Conservation (phyloP, 2,888 invertebrate species). For the Megamerina dolium region DNA sequence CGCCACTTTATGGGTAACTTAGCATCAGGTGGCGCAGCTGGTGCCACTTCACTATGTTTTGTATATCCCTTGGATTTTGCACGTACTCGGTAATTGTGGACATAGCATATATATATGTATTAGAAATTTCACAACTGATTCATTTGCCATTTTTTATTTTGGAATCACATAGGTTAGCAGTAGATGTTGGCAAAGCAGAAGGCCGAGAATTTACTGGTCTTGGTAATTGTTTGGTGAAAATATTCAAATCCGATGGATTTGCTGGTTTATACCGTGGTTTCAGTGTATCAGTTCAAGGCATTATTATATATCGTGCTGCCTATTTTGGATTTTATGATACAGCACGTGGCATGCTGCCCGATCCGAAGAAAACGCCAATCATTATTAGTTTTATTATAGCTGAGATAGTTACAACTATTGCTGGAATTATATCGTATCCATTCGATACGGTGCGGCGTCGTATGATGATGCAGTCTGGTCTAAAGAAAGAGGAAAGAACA, state of each 20-base stretch:
- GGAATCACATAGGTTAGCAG: conserved; percentile 47
- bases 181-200: conserved; percentile 76
- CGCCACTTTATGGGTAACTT: conserved; percentile 75
- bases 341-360: conserved; percentile 79
- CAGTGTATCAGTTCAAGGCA: conserved; percentile 55
- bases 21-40: conserved; percentile 84
- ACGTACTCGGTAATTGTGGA: conserved; percentile 59
- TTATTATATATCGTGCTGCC: conserved; percentile 85
- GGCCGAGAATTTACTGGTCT: conserved; percentile 80
- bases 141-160: neutral
- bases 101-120: neutral
- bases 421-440: conserved; percentile 88
- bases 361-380: conserved; percentile 39
- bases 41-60: conserved; percentile 82
- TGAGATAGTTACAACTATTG: conserved; percentile 63
- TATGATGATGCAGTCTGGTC: conserved; percentile 97
- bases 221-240: conserved; percentile 73
- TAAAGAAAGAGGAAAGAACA: conserved; percentile 65
- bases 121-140: neutral
- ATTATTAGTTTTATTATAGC: conserved; percentile 22
- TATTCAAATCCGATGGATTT: conserved; percentile 75
- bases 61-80: conserved; percentile 90
- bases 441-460: conserved; percentile 89
- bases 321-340: conserved; percentile 93
- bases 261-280: conserved; percentile 39